phyloP scores from a whole-genome alignment of 1,140 invertebrate species.

The Bombus consobrinus region DNA sequence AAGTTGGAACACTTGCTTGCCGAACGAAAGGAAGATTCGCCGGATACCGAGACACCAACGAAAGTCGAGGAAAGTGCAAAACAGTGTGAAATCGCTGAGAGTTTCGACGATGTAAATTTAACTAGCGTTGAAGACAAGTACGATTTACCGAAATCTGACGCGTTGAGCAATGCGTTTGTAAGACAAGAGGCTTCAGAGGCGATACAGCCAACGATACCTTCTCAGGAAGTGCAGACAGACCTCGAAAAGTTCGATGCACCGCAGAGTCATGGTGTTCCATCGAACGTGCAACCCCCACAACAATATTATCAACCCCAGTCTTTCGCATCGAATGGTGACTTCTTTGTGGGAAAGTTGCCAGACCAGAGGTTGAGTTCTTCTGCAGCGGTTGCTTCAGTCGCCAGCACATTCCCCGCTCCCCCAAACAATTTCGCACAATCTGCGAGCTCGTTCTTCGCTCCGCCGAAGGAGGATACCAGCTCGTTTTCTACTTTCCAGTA shows the following conservation, averaged over 20 bases:
- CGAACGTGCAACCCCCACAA: constrained; percentile 15
- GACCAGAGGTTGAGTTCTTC: constrained; percentile 44
- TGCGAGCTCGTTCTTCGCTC: constrained; percentile 29
- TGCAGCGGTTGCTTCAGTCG: background rate
- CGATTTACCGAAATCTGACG: constrained; percentile 7
- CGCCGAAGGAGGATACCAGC: background rate
- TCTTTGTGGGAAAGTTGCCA: constrained; percentile 13
- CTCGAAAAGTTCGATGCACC: constrained; percentile 8
- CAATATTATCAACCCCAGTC: constrained; percentile 42
- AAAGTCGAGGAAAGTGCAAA: background rate
- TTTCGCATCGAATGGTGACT: background rate
- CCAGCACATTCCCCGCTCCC: background rate
- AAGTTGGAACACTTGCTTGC: constrained; percentile 78
- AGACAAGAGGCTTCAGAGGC: background rate
- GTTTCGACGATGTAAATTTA: background rate
- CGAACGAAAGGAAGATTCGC: constrained; percentile 65
- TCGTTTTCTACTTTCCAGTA: background rate
- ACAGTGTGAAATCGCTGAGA: background rate
- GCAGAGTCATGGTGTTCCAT: constrained; percentile 8
- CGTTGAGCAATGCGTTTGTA: constrained; percentile 16
- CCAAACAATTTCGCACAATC: background rate
- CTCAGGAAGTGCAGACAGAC: background rate
- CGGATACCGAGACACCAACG: background rate
- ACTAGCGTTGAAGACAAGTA: background rate
- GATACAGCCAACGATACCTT: background rate